phyloP scores from a whole-genome alignment of 2,888 invertebrate species.

The Rosalia funebris region DNA sequence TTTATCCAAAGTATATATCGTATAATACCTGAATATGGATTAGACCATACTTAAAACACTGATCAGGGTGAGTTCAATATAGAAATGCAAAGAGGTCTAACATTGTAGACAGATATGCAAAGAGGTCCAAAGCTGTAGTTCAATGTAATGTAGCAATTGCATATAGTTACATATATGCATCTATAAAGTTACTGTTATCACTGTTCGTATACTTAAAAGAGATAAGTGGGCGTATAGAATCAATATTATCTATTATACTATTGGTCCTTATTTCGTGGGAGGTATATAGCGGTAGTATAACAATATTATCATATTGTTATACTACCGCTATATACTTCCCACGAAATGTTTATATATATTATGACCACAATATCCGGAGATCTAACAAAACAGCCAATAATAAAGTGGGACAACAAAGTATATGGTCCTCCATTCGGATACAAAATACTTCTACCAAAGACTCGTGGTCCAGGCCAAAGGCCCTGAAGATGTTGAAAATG shows the following conservation, averaged over 20 bases:
- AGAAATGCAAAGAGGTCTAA: background rate
- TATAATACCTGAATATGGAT: background rate
- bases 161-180: background rate
- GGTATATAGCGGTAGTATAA: no score
- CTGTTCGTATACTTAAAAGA: background rate
- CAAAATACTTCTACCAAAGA: background rate
- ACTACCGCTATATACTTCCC: background rate
- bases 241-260: no score
- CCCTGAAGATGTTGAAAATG: background rate
- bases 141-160: background rate
- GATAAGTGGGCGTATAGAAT: background rate
- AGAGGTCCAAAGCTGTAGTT: background rate
- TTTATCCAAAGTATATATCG: background rate
- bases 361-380: background rate
- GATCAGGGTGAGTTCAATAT: background rate
- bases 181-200: background rate
- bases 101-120: background rate
- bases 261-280: no score
- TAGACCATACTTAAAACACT: no score
- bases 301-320: no score
- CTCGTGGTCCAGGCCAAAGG: background rate
- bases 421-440: background rate
- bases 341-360: background rate
- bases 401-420: background rate
- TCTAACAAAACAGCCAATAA: background rate